Conservation (phyloP, 2,888 invertebrate species). For the Atrina japonica region DNA sequence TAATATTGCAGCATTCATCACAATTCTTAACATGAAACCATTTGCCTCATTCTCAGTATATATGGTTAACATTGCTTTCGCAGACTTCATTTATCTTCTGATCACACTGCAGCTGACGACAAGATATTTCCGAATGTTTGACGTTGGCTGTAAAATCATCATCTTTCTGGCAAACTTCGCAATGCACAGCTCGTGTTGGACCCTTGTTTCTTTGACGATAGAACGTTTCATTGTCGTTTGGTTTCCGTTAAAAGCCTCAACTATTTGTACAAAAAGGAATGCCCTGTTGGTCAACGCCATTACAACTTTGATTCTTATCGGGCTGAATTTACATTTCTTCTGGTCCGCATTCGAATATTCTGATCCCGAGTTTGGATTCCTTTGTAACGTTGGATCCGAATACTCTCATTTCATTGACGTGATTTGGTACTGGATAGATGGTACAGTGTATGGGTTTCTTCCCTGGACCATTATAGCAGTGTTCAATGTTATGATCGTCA, state of each 20-base stretch:
- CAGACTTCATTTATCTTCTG: slow-evolving; percentile 65
- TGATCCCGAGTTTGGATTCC: slow-evolving; percentile 36
- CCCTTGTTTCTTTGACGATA: slow-evolving; percentile 71
- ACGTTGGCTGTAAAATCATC: slow-evolving; percentile 62
- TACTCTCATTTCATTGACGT: slow-evolving; percentile 53
- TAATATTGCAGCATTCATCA: slow-evolving; percentile 66
- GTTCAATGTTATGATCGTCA: slow-evolving; percentile 66
- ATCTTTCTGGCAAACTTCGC: slow-evolving; percentile 63
- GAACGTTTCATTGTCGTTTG: slow-evolving; percentile 74
- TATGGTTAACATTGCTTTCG: slow-evolving; percentile 65
- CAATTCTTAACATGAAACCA: slow-evolving; percentile 64
- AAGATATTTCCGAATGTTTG: slow-evolving; percentile 54
- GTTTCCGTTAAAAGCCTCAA: slow-evolving; percentile 68
- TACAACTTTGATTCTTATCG: slow-evolving; percentile 53
- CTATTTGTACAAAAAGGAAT: slow-evolving; percentile 57
- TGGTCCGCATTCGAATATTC: slow-evolving; percentile 52
- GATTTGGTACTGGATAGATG: slow-evolving; percentile 72
- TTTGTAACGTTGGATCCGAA: slow-evolving; percentile 46
- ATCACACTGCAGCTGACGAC: slow-evolving; percentile 60
- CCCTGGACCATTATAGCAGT: slow-evolving; percentile 63
- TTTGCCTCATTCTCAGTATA: slow-evolving; percentile 64
- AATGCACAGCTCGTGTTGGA: slow-evolving; percentile 71
- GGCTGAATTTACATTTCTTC: slow-evolving; percentile 57
- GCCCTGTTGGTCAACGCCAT: slow-evolving; percentile 47
- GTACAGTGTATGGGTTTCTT: slow-evolving; percentile 60